Conservation (phyloP, 2,888 invertebrate species). For the Erebia palarica region DNA sequence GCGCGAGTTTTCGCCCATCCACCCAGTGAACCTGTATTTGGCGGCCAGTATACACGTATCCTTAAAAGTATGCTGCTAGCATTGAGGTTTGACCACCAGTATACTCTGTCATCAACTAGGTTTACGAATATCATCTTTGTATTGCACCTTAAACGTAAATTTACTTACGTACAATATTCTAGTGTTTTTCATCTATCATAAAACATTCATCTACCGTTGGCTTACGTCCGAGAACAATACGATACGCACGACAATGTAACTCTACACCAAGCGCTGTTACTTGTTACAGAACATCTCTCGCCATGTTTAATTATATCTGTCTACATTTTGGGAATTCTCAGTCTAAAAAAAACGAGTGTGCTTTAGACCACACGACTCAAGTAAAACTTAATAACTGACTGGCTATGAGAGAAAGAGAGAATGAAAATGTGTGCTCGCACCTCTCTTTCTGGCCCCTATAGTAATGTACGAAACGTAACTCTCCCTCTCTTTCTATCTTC, state of each 20-base stretch:
- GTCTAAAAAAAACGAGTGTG: background rate
- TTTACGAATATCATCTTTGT: background rate
- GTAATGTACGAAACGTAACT: too few relatives aligned
- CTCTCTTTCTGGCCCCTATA: too few relatives aligned
- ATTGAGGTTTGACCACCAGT: too few relatives aligned
- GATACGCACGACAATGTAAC: conserved; percentile 13
- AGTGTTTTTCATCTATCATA: background rate
- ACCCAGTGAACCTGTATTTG: too few relatives aligned
- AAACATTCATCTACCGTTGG: conserved; percentile 18
- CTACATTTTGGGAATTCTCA: background rate
- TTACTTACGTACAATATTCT: background rate
- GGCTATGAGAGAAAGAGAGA: too few relatives aligned
- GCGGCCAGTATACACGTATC: too few relatives aligned
- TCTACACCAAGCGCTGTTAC: conserved; percentile 14
- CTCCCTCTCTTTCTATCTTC: too few relatives aligned
- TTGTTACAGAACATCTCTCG: conserved; percentile 12
- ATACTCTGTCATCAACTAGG: background rate
- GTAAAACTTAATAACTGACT: too few relatives aligned
- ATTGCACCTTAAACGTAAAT: background rate
- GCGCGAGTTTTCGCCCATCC: too few relatives aligned
- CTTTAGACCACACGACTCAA: too few relatives aligned
- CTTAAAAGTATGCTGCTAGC: too few relatives aligned
- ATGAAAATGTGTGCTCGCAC: too few relatives aligned
- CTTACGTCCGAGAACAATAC: conserved; percentile 27
- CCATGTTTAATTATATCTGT: conserved; percentile 4